phyloP scores from a whole-genome alignment of 2,797 vertebrate species.

The Thamnophis elegans region DNA sequence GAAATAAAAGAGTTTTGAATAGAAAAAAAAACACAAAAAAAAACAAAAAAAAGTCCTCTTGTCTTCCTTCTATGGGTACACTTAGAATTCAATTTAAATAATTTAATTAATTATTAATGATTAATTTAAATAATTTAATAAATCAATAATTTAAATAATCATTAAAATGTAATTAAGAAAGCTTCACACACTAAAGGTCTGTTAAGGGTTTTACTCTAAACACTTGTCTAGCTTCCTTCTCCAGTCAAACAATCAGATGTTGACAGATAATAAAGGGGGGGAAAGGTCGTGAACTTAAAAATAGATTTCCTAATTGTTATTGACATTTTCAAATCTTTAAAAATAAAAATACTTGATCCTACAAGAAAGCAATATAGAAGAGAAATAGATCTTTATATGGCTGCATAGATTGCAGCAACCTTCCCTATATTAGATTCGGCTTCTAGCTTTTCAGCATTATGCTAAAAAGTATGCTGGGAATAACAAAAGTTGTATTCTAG shows the following conservation, averaged over 20 bases:
- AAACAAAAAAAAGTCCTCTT: conserved; percentile 17
- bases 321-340: conserved; percentile 27
- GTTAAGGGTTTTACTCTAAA: conserved; percentile 30
- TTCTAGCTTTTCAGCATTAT: neutral
- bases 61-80: conserved; percentile 14
- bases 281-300: neutral
- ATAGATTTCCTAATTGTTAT: neutral
- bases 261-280: conserved; percentile 14
- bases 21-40: too few species aligned
- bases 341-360: neutral
- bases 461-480: neutral
- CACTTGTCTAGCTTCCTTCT: conserved; percentile 34
- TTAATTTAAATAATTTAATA: neutral
- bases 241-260: conserved; percentile 15
- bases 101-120: conserved; percentile 36
- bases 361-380: neutral
- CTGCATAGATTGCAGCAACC: conserved; percentile 10
- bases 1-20: too few species aligned
- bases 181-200: conserved; percentile 21
- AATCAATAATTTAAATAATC: conserved; percentile 28
- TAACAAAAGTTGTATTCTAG: neutral
- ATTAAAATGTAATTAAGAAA: conserved; percentile 49
- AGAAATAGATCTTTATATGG: conserved; percentile 16
- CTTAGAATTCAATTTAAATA: conserved; percentile 43
- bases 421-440: neutral